Base-by-base conservation (phyloP, 2,797 vertebrate genomes). In the Protonibea diacanthus region DNA sequence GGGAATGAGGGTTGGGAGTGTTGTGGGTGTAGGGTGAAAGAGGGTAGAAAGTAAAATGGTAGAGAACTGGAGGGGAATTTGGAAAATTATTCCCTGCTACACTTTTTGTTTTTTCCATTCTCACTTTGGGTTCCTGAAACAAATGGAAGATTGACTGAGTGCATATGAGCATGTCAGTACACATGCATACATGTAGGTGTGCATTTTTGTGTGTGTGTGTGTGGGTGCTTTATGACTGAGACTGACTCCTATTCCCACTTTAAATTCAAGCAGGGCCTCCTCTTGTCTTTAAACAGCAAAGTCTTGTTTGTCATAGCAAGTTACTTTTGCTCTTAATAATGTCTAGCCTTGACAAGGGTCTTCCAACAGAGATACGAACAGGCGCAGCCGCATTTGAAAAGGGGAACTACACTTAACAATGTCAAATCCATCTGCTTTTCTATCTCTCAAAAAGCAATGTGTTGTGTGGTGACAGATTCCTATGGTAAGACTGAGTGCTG, bases 381-480 rank as follows among this genome's bases (percentile, higher is more conserved):
- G 70, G 58, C 73, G 21, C 63, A 76, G 77, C 78, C 33, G 42
- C 74, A 63, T 80, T 82, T 62, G 66, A 86, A 68, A 60, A 74
- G 15, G 33, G 62, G 72, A 91, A 86, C 85, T 77, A 55, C 63
- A 63, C 83, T 86, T 85, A 91, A 81, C 84, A 53, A 65, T 81
- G 86, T 91, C 89, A 90, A 82, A 86, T 64, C 78, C 83, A 88
- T 86, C 80, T 78, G 60, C 76, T 81, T 89, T 86, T 83, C 76
- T 82, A 86, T 91, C 92, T 83, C 89, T 89, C 82, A 84, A 81
- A 88, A 82, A 86, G 80, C 84, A 89, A 76, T 79, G 71, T 87
- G 87, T 73, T 49, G 76, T 74, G 76, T 82, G 87, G 79, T 88
- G 84, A 89, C 89, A 89, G 84, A 78, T 90, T 83, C 82, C 78